Evolutionary conservation across 2,113 vertebrate species (phyloP), one percentile per base, ranked within the genome.

Genomic region (Calidris pygmaea): DNA sequence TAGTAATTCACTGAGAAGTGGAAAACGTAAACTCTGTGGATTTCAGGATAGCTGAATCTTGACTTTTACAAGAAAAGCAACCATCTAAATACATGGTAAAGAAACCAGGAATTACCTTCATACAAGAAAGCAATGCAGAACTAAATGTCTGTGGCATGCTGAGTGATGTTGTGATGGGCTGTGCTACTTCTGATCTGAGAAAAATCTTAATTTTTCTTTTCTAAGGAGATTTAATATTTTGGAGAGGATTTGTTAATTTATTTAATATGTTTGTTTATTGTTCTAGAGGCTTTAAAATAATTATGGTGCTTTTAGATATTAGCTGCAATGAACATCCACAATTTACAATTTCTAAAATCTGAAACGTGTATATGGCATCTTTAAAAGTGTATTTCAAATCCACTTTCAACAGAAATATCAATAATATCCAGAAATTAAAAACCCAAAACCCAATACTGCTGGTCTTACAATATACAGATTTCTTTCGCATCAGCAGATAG

Each of bases 341-440:
- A 13, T 47, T 93, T 76, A 78, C 24, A 56, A 73, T 83, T 84
- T 94, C 81, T 47, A 47, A 85, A 96, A 66, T 70, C 58, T 77
- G 71, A 94, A 93, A 82, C 39, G 14, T 90, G 18, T 60, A 39
- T 87, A 34, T 37, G 47, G 32, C 5, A 13, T 94, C 87, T 95
- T 93, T 19, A 75, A 83, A 62, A 18, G 9, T 7, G 1, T 59
- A 19, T 96, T 95, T 95, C 59, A 91, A 81, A 75, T 94, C 56
- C 53, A 39, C 5, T 88, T 94, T 60, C 58, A 93, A 32, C 45
- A 53, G 50, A 92, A 94, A 79, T 78, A 92, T 24, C 21, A 35
- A 4, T 94, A 60, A 70, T 81, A 39, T 96, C 50, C 53, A 93
- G 73, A 96, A 94, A 58, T 86, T 62, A 66, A 94, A 97, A 85